Percentiles rank a stretch among this genome's conserved stretches.
Evolutionary conservation across 2,888 invertebrate genomes (phyloP).

Genomic region (Eilema depressum): DNA sequence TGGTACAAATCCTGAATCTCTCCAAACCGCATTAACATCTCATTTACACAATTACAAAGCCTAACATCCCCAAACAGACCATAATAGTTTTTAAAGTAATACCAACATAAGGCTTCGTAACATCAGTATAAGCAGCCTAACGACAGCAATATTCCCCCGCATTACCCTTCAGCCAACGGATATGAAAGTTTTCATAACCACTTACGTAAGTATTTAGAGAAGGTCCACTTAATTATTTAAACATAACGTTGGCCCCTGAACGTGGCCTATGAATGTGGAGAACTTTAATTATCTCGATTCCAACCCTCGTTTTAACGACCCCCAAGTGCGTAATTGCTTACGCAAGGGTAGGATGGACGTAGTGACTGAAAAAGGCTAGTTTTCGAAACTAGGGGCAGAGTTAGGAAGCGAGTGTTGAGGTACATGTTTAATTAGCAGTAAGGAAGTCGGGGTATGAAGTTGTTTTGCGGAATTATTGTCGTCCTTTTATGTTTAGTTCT

Average conservation of each 20-base stretch:
- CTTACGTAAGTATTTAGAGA: conserved; percentile 49
- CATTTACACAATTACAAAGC: conserved; percentile 22
- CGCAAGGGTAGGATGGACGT: conserved; percentile 46
- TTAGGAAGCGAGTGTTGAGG: conserved; percentile 21
- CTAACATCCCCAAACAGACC: conserved; percentile 27
- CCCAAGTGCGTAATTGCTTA: conserved; percentile 63
- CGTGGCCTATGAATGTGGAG: conserved; percentile 54
- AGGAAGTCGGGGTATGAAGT: conserved; percentile 8
- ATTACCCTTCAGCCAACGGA: conserved; percentile 38
- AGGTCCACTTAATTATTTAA: conserved; percentile 55
- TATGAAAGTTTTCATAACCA: conserved; percentile 56
- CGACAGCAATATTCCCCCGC: conserved; percentile 42
- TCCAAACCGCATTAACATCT: conserved; percentile 18
- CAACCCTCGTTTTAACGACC: conserved; percentile 59
- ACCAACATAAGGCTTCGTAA: conserved; percentile 31
- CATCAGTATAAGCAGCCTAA: conserved; percentile 45
- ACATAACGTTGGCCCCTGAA: conserved; percentile 57
- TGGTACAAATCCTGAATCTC: conserved; percentile 5
- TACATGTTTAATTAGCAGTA: conserved; percentile 26
- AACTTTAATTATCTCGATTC: conserved; percentile 68
- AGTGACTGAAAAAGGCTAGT: conserved; percentile 52
- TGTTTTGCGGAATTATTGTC: conserved; percentile 10
- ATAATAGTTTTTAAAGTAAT: conserved; percentile 51
- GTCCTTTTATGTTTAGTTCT: conserved; percentile 10
- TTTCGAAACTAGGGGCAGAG: conserved; percentile 39